Conservation (phyloP, 1,140 invertebrate genomes). For the Pogonognathellus flavescens region DNA sequence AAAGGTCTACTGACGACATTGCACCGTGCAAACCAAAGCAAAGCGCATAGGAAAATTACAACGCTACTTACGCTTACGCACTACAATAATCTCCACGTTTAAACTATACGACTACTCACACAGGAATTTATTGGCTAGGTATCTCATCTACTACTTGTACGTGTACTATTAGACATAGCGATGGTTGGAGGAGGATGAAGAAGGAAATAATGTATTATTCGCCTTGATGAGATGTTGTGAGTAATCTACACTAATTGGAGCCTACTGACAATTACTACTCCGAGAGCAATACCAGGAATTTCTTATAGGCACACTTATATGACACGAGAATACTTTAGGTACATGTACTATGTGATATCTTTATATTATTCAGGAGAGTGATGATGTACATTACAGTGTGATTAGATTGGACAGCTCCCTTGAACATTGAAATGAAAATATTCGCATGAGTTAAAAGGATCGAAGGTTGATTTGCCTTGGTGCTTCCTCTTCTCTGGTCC, state of each 20-base stretch:
- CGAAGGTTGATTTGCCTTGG: slow-evolving; percentile 27
- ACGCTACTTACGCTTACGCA: no score
- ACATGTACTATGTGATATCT: no score
- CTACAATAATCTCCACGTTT: no score
- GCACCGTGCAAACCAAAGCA: not conserved
- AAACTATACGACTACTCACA: no score
- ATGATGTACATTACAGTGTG: not conserved
- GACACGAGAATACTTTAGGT: no score
- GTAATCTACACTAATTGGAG: slow-evolving; percentile 39
- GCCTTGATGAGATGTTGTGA: slow-evolving; percentile 34
- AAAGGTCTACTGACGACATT: not conserved
- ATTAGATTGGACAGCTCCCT: slow-evolving; percentile 38
- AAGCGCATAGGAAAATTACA: no score
- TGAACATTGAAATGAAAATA: slow-evolving; percentile 46
- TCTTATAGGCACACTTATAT: no score
- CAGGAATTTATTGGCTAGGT: no score
- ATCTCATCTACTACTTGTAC: no score
- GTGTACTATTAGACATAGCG: no score
- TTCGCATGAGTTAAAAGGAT: slow-evolving; percentile 36
- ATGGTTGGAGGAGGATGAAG: no score
- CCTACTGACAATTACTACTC: not conserved
- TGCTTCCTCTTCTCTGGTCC: not conserved
- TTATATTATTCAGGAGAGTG: no score
- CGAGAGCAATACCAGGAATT: not conserved
- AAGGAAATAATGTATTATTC: not conserved